These are phyloP conservation scores for Heliconius hortense DNA, from an alignment of 2,888 invertebrate genomes.

Conservation along the genomic window DNA sequence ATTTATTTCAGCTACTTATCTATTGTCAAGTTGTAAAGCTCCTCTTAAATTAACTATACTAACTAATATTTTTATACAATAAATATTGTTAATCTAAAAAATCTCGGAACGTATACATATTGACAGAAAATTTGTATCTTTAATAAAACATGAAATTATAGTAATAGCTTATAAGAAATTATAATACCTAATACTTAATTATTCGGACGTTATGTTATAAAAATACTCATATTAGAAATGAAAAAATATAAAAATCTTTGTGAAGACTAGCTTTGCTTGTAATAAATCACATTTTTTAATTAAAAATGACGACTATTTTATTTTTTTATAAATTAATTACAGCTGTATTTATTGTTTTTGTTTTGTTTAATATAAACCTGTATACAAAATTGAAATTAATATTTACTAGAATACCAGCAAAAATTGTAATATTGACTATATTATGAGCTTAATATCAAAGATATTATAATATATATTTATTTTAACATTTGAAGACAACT, in stretches of 20 bases:
- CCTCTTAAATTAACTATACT: conserved; percentile 27
- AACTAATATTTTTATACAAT: conserved; percentile 2
- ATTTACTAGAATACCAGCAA: not conserved
- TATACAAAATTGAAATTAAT: conserved; percentile 2
- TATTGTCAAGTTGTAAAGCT: conserved; percentile 44
- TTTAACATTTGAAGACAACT: not conserved
- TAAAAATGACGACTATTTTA: not conserved
- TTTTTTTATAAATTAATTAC: not conserved
- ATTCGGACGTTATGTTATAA: conserved; percentile 5
- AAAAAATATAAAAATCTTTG: conserved; percentile 15
- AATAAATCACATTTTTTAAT: conserved; percentile 24
- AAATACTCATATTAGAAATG: not conserved
- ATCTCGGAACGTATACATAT: conserved; percentile 1
- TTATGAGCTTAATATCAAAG: not conserved
- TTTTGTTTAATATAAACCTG: not conserved
- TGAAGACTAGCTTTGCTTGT: conserved; percentile 25
- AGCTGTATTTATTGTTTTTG: not conserved
- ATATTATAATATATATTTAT: not conserved
- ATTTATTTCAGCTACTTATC: conserved; percentile 28
- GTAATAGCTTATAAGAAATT: too few species aligned
- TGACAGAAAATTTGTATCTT: not conserved
- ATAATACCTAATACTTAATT: not conserved
- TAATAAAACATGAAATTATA: not conserved
- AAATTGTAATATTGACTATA: not conserved
- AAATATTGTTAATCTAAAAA: not conserved